These are phyloP conservation scores for Rhincodon typus DNA, from an alignment of 2,797 vertebrate species.

Conservation along the genomic window DNA sequence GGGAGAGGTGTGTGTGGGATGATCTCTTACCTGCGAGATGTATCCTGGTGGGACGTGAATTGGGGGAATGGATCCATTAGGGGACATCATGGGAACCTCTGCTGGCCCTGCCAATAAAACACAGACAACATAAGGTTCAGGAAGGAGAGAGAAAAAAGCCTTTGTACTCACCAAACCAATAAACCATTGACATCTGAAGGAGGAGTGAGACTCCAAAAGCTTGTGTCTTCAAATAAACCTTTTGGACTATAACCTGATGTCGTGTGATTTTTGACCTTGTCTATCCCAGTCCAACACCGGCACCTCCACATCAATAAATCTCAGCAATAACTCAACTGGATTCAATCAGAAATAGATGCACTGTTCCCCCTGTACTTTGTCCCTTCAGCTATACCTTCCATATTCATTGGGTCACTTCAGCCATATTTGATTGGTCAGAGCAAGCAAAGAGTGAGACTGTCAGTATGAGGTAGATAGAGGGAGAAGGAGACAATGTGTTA, in stretches of 20 bases:
- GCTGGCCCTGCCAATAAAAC: constrained; percentile 70
- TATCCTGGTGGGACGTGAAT: constrained; percentile 96
- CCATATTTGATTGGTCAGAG: not conserved
- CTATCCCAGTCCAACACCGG: no score
- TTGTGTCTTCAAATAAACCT: no score
- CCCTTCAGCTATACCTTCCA: not conserved
- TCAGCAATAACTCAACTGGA: not conserved
- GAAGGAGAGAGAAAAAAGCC: not conserved
- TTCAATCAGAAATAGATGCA: not conserved
- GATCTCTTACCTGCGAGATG: constrained; percentile 80
- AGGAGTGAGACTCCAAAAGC: no score
- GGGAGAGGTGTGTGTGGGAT: no score
- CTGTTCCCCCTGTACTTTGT: not conserved
- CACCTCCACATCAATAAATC: not conserved
- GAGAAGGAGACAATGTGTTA: not conserved
- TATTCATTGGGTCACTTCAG: not conserved
- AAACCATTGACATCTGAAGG: not conserved
- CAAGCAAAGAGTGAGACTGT: not conserved
- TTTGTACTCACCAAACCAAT: not conserved
- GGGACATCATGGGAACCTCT: constrained; percentile 98
- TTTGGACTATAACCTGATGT: no score
- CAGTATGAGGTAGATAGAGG: not conserved
- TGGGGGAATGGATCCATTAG: constrained; percentile 92
- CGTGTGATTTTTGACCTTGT: no score
- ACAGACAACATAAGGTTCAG: not conserved